phyloP scores from a whole-genome alignment of 1,140 invertebrate species.

The Bombus superbus region DNA sequence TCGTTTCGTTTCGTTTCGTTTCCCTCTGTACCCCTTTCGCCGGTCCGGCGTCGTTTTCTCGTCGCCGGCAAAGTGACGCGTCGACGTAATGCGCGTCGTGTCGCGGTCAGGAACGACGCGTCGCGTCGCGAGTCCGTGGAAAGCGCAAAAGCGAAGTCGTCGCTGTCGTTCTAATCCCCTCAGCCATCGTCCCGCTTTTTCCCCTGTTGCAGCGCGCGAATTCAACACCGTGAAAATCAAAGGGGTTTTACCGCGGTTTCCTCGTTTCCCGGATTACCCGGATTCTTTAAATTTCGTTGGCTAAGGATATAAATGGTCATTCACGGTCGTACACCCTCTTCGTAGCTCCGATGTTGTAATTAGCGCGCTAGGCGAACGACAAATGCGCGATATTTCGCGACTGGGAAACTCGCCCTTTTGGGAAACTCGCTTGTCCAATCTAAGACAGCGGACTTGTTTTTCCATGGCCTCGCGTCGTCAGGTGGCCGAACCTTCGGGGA shows the following conservation, averaged over 20 bases:
- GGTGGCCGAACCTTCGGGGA: background rate
- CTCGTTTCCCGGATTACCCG: constrained; percentile 5
- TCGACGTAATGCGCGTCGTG: background rate
- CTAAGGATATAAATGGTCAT: constrained; percentile 29
- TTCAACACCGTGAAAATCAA: constrained; percentile 30
- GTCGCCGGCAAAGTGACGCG: constrained; percentile 19
- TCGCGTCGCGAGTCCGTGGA: background rate
- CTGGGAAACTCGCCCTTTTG: background rate
- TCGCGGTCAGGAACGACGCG: background rate
- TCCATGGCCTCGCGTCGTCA: background rate
- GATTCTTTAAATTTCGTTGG: constrained; percentile 29
- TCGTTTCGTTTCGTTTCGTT: constrained; percentile 1
- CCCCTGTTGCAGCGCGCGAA: background rate
- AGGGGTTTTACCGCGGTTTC: background rate
- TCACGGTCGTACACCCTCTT: background rate
- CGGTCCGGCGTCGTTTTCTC: constrained; percentile 4
- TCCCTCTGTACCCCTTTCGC: background rate
- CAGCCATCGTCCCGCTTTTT: too few species aligned
- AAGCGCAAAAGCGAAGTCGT: constrained; percentile 16
- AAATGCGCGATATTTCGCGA: constrained; percentile 13
- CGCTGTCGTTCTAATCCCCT: background rate
- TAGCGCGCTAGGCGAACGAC: constrained; percentile 12
- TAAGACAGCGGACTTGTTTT: background rate
- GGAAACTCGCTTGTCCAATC: background rate
- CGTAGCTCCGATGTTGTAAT: background rate